Evolutionary conservation across 2,888 invertebrate species (phyloP).

Genomic region (Apamea crenata): DNA sequence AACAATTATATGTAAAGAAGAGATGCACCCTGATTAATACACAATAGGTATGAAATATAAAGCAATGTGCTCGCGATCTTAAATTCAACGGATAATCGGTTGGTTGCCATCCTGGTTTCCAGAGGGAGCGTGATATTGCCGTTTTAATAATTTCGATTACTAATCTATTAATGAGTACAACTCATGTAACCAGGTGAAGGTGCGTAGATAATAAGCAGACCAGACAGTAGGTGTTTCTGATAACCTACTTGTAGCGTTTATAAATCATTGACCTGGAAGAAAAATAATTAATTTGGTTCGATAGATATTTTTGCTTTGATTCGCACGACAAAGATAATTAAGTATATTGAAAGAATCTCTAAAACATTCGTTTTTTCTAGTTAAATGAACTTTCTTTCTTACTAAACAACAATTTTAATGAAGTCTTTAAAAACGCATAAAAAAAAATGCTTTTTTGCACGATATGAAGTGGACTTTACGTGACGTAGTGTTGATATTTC

Average conservation of each 20-base stretch:
- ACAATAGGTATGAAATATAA: too few relatives aligned
- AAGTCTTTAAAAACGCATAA: too few relatives aligned
- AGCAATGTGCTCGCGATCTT: too few relatives aligned
- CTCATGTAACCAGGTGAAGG: constrained; percentile 9
- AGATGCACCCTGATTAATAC: too few relatives aligned
- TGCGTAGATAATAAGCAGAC: constrained; percentile 6
- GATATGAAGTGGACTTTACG: too few relatives aligned
- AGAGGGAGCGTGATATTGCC: neutral
- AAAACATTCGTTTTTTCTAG: neutral
- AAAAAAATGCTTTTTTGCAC: too few relatives aligned
- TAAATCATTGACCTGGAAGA: constrained; percentile 5
- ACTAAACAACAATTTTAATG: too few relatives aligned
- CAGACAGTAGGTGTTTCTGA: constrained; percentile 12
- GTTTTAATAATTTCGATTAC: neutral
- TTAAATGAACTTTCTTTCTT: too few relatives aligned
- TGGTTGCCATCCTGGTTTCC: too few relatives aligned
- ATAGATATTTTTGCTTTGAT: neutral
- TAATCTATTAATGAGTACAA: neutral
- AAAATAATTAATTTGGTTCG: neutral
- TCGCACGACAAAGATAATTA: neutral
- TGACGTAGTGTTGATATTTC: neutral
- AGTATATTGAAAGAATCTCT: neutral
- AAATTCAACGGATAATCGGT: neutral
- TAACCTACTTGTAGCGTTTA: constrained; percentile 26
- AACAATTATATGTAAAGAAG: too few relatives aligned